phyloP scores from a whole-genome alignment of 1,140 invertebrate species.

The Listronotus oregonensis region DNA sequence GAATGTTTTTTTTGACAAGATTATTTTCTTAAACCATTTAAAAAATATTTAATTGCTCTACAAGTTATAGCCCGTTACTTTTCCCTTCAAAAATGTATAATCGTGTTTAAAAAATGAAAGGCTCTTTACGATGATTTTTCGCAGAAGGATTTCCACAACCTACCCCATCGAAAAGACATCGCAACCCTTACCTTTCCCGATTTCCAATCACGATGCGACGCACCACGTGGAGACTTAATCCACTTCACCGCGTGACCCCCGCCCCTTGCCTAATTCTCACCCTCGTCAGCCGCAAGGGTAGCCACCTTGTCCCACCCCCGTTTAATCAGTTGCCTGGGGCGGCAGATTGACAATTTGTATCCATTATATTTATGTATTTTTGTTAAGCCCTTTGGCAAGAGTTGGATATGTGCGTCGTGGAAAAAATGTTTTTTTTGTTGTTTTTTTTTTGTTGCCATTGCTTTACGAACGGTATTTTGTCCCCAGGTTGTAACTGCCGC shows the following conservation, averaged over 20 bases:
- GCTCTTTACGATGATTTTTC: too few species aligned
- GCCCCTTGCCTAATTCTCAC: slow-evolving; percentile 16
- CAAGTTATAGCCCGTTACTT: too few species aligned
- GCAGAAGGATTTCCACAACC: not conserved
- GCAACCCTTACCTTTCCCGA: too few species aligned
- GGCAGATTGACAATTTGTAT: slow-evolving; percentile 54
- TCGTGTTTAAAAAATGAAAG: too few species aligned
- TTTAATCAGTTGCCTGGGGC: slow-evolving; percentile 47
- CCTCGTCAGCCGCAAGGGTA: slow-evolving; percentile 4
- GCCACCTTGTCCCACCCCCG: slow-evolving; percentile 13
- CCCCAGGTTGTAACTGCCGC: slow-evolving; percentile 30
- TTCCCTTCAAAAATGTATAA: too few species aligned
- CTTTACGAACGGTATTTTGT: slow-evolving; percentile 44
- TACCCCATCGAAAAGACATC: not conserved
- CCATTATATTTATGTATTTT: slow-evolving; percentile 56
- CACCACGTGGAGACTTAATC: slow-evolving; percentile 19
- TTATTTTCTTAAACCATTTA: too few species aligned
- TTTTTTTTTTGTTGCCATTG: slow-evolving; percentile 9
- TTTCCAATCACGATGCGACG: slow-evolving; percentile 3
- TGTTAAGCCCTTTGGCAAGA: slow-evolving; percentile 2
- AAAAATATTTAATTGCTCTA: too few species aligned
- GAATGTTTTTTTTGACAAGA: too few species aligned
- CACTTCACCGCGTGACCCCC: slow-evolving; percentile 24
- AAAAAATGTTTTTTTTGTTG: not conserved
- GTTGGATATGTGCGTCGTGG: slow-evolving; percentile 12